Evolutionary conservation across 1,140 invertebrate genomes (phyloP), one percentile per base, ranked within the genome.

Genomic region (Drosophila eugracilis): DNA sequence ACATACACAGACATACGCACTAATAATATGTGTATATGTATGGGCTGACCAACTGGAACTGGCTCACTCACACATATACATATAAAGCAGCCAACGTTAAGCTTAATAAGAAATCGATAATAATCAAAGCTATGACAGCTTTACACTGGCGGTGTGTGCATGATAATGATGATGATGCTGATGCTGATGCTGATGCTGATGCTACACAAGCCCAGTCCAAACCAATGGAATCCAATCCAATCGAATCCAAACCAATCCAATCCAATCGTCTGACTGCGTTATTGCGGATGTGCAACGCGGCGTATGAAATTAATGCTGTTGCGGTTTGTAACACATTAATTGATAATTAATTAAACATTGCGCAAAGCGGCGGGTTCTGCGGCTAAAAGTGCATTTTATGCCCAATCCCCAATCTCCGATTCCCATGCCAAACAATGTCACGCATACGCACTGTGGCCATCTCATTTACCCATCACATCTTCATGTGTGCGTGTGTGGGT

Each of bases 261-360:
- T 19, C 47, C 41, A 50, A 32, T 39, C 67, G 30, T 24, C 52
- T 74, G 36, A 30, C 17, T 69, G 70, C 34, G 36, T 66, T 49
- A 71, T 53, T 74, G 75, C 55, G 81, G 62, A 72, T 78, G 83
- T 86, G 77, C 83, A 81, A 54, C 77, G 67, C 77, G 83, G 83
- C 81, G 69, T 81, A 85, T 85, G 74, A 81, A 81, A 86, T 88
- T 81, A 85, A 85, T 85, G 81, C 70, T 75, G 30, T 55, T 86
- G 81, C 83, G 81, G 81, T 78, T 77, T 88, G 83, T 81, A 88
- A 77, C 77, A 77, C 77, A 88, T 88, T 88, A 85, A 85, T 88
- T 85, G 83, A 88, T 85, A 85, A 85, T 84, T 84, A 84, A 84
- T 85, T 85, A 88, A 88, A 86, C 77, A 85, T 85, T 85, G 81